Evolutionary conservation across 2,888 invertebrate genomes (phyloP).

Genomic region (Euplexia lucipara): DNA sequence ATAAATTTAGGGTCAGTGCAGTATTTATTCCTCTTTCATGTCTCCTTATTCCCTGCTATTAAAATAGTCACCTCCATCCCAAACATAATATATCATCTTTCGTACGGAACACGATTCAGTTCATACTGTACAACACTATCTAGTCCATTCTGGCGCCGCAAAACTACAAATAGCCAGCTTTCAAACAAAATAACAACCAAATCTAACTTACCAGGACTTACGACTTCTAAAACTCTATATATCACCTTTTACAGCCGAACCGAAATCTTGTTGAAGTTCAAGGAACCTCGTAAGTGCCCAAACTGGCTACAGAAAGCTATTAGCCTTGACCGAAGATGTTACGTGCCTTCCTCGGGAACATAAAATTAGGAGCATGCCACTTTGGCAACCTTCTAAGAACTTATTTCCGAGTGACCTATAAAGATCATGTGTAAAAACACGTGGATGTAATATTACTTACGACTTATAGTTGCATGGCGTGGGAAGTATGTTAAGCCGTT

Average conservation of each 20-base stretch:
- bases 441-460: constrained; percentile 4
- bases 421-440: constrained; percentile 39
- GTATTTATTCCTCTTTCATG: too few species aligned
- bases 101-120: constrained; percentile 8
- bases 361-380: constrained; percentile 56
- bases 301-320: constrained; percentile 35
- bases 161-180: constrained; percentile 39
- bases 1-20: too few species aligned
- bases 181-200: constrained; percentile 39
- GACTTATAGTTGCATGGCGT: too few species aligned
- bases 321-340: constrained; percentile 54
- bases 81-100: too few species aligned
- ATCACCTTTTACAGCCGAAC: constrained; percentile 52
- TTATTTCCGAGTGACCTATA: constrained; percentile 47
- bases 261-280: constrained; percentile 50
- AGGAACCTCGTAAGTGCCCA: constrained; percentile 35
- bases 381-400: constrained; percentile 39
- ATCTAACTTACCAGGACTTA: constrained; percentile 51
- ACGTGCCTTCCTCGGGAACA: constrained; percentile 45
- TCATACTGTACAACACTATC: constrained; percentile 13
- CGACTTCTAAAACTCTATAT: constrained; percentile 43
- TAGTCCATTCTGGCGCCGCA: constrained; percentile 38
- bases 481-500: too few species aligned
- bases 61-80: too few species aligned
- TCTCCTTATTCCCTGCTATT: too few species aligned